Conservation (phyloP, 2,113 vertebrate species). For the Phyllopteryx taeniolatus region DNA sequence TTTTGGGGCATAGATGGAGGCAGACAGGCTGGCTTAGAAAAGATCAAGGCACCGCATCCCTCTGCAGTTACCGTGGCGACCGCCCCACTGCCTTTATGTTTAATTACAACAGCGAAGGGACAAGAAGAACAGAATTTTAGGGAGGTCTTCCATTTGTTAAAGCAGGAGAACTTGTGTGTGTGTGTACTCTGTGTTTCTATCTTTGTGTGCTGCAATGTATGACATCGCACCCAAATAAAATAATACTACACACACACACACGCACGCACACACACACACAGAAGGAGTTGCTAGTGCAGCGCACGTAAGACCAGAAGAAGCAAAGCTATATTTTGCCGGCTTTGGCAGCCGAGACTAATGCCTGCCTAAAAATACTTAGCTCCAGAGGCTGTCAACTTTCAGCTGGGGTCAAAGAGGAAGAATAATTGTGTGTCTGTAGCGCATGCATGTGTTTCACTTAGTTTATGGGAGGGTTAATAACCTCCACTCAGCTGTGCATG, state of each 20-base stretch:
- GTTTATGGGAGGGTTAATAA: constrained; percentile 30
- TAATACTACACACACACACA: neutral
- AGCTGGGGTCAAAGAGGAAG: constrained; percentile 53
- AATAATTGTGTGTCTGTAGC: constrained; percentile 23
- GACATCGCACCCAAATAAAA: neutral
- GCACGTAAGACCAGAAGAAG: constrained; percentile 42
- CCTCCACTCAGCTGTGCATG: constrained; percentile 53
- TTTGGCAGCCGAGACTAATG: constrained; percentile 63
- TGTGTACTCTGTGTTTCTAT: neutral
- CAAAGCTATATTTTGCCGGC: constrained; percentile 63
- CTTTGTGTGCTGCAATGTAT: constrained; percentile 1
- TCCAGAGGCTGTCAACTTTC: constrained; percentile 60
- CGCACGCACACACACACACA: constrained; percentile 2
- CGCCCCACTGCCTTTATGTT: constrained; percentile 43
- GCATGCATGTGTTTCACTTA: constrained; percentile 18
- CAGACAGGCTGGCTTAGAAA: constrained; percentile 57
- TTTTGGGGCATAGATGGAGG: constrained; percentile 47
- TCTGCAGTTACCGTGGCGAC: constrained; percentile 43
- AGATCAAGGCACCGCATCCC: constrained; percentile 58
- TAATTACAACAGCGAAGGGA: constrained; percentile 53
- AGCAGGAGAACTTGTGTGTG: neutral
- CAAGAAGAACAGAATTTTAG: constrained; percentile 48
- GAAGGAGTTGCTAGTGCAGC: constrained; percentile 18
- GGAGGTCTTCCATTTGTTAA: constrained; percentile 23
- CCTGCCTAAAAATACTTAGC: constrained; percentile 70